Base-by-base conservation (phyloP, 2,888 invertebrate genomes). In the Gastracanthus pulcherrimus region DNA sequence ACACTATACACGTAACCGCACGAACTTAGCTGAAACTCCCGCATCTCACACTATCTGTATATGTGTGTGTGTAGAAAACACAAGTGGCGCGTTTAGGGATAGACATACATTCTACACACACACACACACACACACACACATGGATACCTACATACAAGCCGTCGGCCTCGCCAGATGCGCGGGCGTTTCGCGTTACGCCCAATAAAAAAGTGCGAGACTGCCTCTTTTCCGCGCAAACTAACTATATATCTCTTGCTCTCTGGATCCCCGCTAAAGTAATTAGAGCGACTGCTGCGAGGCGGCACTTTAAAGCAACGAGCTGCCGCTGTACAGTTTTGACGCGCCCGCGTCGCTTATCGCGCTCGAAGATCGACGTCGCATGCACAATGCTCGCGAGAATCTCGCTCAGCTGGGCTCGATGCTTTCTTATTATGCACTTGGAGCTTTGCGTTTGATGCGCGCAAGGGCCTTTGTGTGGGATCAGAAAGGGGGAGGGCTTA, bases 171-270 rank as follows among this genome's bases (percentile, higher is more conserved):
- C 70, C 41, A 41, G 41, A 60, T 60, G 60, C 41, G 7, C 29
- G 4, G 41, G 26, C 62, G 66, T 67, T 76, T 76, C 76, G 67
- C 76, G 31, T 69, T 76, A 67, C 76, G 58, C 60, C 60, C 67
- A 36, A 67, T 41, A 76, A 67, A 76, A 67, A 58, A 51, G 45
- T 16, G 45, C 11, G 36, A 36, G 23, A 45, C 51, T 51, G 34
- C 31, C 31, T 69, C 23, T 45, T 45, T 45, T 23, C 31, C 23
- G 9, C 36, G 58, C 23, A 19, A 26, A 19, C 55, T 55, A 26
- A 23, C 19, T n/a, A n/a, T n/a, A n/a, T n/a, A n/a, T n/a, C n/a
- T n/a, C n/a, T n/a, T n/a, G n/a, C n/a, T n/a, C n/a, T n/a, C n/a
- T n/a, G n/a, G n/a, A n/a, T 45, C n/a, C 48, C 34, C 69, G 55